Evolutionary conservation across 2,113 vertebrate species (phyloP).

Genomic region (Halcyon senegalensis): DNA sequence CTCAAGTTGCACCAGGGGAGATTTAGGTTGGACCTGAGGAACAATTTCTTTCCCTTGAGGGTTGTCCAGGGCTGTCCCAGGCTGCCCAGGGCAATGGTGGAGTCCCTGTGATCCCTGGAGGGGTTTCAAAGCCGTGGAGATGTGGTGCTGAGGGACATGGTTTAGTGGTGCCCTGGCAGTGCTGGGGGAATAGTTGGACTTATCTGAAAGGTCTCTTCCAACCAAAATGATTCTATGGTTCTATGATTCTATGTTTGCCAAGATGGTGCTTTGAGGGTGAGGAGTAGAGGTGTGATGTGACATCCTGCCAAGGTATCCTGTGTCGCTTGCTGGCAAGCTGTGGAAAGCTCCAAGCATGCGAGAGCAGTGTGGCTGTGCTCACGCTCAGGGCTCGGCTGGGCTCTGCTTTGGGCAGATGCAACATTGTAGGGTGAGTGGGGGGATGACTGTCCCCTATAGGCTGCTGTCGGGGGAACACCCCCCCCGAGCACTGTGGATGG

Average conservation of each 20-base stretch:
- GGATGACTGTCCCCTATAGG: accelerated
- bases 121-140: background rate
- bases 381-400: background rate
- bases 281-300: background rate
- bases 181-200: too few species aligned
- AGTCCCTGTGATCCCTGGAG: background rate
- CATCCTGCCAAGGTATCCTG: background rate
- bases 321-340: background rate
- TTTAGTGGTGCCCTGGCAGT: too few species aligned
- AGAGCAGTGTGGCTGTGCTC: accelerated
- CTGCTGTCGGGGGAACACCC: background rate
- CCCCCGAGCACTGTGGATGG: background rate
- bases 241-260: background rate
- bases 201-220: too few species aligned
- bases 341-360: accelerated
- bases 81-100: too few species aligned
- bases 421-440: accelerated
- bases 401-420: background rate
- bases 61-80: background rate
- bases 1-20: background rate
- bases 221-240: too few species aligned
- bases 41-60: background rate
- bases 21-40: background rate
- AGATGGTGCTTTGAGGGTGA: background rate
- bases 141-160: too few species aligned